Conservation (phyloP, 2,797 vertebrate genomes). For the Anas bernieri region DNA sequence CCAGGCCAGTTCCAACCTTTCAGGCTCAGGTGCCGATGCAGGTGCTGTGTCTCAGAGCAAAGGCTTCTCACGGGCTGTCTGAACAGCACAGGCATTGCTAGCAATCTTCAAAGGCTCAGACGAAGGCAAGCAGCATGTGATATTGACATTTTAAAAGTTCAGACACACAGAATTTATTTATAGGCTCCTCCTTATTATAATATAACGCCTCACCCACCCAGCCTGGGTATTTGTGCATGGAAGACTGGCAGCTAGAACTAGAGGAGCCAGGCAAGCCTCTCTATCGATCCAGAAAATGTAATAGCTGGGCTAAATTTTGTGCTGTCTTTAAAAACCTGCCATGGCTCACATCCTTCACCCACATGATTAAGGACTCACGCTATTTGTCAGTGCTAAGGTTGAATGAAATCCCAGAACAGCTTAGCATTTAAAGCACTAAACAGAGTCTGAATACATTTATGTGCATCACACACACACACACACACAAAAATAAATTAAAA, state of each 20-base stretch:
- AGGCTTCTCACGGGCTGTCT: fast-evolving
- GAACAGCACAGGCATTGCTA: background rate
- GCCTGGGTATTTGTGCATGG: background rate
- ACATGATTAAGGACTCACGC: background rate
- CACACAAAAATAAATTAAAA: background rate
- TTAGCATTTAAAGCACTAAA: background rate
- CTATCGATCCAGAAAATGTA: background rate
- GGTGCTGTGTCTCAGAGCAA: background rate
- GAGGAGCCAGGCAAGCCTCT: background rate
- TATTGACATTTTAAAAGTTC: background rate
- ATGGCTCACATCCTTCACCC: background rate
- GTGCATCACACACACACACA: background rate
- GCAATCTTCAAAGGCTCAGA: background rate
- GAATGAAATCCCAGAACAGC: background rate
- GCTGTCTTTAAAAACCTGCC: background rate
- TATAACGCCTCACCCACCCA: background rate
- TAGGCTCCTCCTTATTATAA: background rate
- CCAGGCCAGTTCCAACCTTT: background rate
- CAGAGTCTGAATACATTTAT: background rate
- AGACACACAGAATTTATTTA: background rate
- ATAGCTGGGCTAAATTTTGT: background rate
- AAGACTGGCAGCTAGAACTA: background rate
- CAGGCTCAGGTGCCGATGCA: background rate
- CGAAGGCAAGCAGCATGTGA: background rate
- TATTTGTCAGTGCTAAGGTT: background rate